phyloP scores from a whole-genome alignment of 37 sponge, comb jelly and placozoan species.

The Eunapius fragilis region DNA sequence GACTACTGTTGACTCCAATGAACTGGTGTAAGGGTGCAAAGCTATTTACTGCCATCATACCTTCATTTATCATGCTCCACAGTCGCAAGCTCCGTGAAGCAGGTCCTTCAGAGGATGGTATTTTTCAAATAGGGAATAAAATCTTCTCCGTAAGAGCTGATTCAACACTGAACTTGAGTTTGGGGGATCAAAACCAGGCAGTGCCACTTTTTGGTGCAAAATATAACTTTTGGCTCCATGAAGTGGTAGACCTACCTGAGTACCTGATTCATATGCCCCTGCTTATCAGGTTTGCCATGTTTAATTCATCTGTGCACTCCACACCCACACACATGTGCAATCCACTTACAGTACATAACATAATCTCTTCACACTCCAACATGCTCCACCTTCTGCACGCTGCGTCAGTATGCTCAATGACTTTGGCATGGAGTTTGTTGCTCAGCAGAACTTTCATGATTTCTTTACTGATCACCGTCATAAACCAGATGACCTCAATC shows the following conservation, averaged over 20 bases:
- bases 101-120: constrained; percentile 34
- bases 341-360: too few species aligned
- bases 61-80: too few species aligned
- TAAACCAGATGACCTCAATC: constrained; percentile 44
- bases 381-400: too few species aligned
- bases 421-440: constrained; percentile 74
- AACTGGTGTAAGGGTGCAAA: constrained; percentile 78
- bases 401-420: too few species aligned
- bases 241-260: constrained; percentile 94
- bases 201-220: constrained; percentile 93
- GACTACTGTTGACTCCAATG: constrained; percentile 90
- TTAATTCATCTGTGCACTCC: too few species aligned
- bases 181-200: not conserved
- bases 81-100: constrained; percentile 42
- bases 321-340: too few species aligned
- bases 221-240: constrained; percentile 93
- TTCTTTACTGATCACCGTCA: constrained; percentile 71
- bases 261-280: constrained; percentile 95
- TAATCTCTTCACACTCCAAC: too few species aligned
- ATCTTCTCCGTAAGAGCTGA: constrained; percentile 56
- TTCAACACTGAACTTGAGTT: constrained; percentile 27
- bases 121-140: constrained; percentile 53
- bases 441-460: constrained; percentile 73
- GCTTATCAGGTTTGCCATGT: constrained; percentile 67
- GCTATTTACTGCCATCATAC: too few species aligned